phyloP scores from a whole-genome alignment of 1,140 invertebrate species.

The Agrypnia vestita region DNA sequence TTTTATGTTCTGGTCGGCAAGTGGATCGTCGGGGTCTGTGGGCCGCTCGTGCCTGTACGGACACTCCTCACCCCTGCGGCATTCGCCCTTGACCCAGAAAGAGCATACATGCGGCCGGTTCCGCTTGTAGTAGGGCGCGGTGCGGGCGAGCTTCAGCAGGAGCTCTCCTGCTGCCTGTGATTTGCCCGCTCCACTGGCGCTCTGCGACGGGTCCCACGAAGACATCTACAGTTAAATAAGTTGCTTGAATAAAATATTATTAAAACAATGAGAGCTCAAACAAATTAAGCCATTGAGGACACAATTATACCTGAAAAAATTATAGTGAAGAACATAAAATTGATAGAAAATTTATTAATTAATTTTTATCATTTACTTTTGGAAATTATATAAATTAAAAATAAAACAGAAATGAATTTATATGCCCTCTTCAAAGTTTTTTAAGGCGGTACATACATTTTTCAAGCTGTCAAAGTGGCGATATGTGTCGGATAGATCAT shows the following conservation, averaged over 20 bases:
- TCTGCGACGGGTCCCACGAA: constrained; percentile 76
- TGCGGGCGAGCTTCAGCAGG: constrained; percentile 94
- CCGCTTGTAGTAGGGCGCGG: constrained; percentile 98
- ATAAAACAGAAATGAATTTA: no score
- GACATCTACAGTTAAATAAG: constrained; percentile 65
- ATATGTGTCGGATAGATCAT: no score
- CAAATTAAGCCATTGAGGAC: no score
- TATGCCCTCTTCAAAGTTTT: no score
- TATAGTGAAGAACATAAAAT: no score
- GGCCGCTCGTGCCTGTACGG: constrained; percentile 99
- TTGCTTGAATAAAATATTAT: neutral
- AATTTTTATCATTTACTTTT: no score
- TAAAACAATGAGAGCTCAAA: no score
- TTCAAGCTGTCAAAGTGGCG: no score
- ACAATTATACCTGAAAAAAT: no score
- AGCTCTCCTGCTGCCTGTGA: constrained; percentile 90
- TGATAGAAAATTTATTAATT: no score
- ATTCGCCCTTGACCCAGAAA: constrained; percentile 99
- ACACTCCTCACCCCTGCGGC: constrained; percentile 98
- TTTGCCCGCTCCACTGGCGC: constrained; percentile 79
- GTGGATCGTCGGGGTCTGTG: constrained; percentile 98
- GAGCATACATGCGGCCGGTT: constrained; percentile 99
- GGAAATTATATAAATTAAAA: no score
- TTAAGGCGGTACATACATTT: no score
- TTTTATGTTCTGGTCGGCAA: constrained; percentile 99